Conservation (phyloP, 1,140 invertebrate genomes). For the Antheraea mylitta region DNA sequence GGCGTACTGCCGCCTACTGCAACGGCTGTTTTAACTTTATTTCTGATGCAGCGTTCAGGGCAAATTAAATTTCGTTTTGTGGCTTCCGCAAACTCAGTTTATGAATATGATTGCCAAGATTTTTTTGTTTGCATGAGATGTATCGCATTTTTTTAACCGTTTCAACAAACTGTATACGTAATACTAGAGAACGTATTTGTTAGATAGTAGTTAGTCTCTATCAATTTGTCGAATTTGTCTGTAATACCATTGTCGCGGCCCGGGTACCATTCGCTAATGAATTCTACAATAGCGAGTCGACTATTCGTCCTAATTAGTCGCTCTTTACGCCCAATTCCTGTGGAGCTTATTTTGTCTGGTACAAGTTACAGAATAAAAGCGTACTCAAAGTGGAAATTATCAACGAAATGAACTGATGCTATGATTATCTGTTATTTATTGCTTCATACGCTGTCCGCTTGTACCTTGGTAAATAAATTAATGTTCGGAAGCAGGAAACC, state of each 20-base stretch:
- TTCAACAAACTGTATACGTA: constrained; percentile 11
- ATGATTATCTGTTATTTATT: not conserved
- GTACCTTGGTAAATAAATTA: constrained; percentile 47
- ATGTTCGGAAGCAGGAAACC: constrained; percentile 56
- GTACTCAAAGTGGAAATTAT: not conserved
- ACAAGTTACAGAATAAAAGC: constrained; percentile 30
- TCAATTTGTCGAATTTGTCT: constrained; percentile 33
- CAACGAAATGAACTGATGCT: not conserved
- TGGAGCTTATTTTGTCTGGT: constrained; percentile 34
- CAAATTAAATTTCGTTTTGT: constrained; percentile 78
- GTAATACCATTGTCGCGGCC: constrained; percentile 34
- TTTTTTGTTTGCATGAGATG: constrained; percentile 37
- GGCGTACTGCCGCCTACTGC: constrained; percentile 65
- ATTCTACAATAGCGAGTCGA: constrained; percentile 48
- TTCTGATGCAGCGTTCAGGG: constrained; percentile 77
- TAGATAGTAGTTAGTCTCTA: constrained; percentile 16
- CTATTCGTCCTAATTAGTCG: constrained; percentile 47
- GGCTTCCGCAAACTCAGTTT: constrained; percentile 73
- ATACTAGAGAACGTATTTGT: constrained; percentile 31
- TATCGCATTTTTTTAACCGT: not conserved
- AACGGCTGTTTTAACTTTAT: constrained; percentile 78
- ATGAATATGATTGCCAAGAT: constrained; percentile 65
- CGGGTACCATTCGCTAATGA: constrained; percentile 42
- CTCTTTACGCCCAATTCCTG: constrained; percentile 44
- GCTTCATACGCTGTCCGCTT: constrained; percentile 22